These are phyloP conservation scores for Alfaro cultratus DNA, from an alignment of 2,797 vertebrate species.

Conservation along the genomic window DNA sequence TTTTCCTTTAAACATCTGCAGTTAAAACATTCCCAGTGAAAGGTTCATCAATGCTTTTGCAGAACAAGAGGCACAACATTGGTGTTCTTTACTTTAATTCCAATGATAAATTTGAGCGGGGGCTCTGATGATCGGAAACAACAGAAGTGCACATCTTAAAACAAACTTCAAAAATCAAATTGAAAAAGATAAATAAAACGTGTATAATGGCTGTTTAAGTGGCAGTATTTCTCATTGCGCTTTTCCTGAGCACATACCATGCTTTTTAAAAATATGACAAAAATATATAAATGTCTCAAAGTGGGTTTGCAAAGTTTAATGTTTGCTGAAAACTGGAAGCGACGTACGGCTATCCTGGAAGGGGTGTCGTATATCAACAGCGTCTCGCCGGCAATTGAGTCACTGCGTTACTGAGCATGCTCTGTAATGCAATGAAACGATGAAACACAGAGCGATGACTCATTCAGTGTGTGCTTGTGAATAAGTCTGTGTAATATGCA, in stretches of 20 bases:
- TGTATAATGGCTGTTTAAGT: background rate
- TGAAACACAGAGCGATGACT: slow-evolving; percentile 57
- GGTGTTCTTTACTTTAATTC: background rate
- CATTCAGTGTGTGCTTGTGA: slow-evolving; percentile 56
- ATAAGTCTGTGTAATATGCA: slow-evolving; percentile 64
- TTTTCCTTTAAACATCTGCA: background rate
- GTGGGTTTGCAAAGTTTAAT: background rate
- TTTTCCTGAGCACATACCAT: background rate
- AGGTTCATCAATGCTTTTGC: background rate
- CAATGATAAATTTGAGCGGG: background rate
- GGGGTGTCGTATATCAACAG: slow-evolving; percentile 23
- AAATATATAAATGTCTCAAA: background rate
- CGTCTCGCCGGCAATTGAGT: slow-evolving; percentile 53
- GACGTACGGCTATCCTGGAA: slow-evolving; percentile 14
- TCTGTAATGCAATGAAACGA: slow-evolving; percentile 52
- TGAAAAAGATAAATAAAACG: background rate
- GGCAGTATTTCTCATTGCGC: background rate
- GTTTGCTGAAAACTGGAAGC: background rate
- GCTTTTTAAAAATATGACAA: background rate
- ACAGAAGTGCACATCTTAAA: background rate
- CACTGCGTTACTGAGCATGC: slow-evolving; percentile 50
- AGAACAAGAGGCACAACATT: background rate
- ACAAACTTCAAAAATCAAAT: background rate
- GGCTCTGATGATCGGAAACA: background rate
- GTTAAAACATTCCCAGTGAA: background rate